phyloP scores from a whole-genome alignment of 1,140 invertebrate species.

The Cotesia chilonis region DNA sequence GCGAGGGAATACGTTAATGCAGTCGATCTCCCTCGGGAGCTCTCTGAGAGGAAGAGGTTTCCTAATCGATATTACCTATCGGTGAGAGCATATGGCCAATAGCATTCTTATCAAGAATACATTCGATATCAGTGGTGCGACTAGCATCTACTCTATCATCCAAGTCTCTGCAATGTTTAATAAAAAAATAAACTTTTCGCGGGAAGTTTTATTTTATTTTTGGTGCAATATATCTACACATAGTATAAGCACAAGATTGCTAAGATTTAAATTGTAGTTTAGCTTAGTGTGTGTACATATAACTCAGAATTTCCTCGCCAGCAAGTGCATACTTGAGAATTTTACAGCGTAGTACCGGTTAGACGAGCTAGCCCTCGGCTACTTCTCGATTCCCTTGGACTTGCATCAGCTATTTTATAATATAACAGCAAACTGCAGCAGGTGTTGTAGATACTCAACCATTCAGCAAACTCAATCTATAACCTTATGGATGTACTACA shows the following conservation, averaged over 20 bases:
- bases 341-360: slow-evolving; percentile 57
- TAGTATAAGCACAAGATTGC: too few species aligned
- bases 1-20: slow-evolving; percentile 24
- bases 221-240: background rate
- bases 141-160: slow-evolving; percentile 1
- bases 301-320: slow-evolving; percentile 14
- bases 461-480: slow-evolving; percentile 34
- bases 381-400: slow-evolving; percentile 47
- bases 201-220: slow-evolving; percentile 3
- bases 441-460: slow-evolving; percentile 32
- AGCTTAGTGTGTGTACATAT: background rate
- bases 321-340: slow-evolving; percentile 54
- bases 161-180: background rate
- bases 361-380: slow-evolving; percentile 53
- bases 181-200: slow-evolving; percentile 11
- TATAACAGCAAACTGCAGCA: slow-evolving; percentile 36
- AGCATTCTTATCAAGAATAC: slow-evolving; percentile 36
- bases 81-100: slow-evolving; percentile 37
- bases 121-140: slow-evolving; percentile 7
- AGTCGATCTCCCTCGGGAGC: slow-evolving; percentile 14
- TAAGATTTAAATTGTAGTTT: slow-evolving; percentile 20
- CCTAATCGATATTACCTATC: slow-evolving; percentile 43
- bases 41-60: slow-evolving; percentile 25
- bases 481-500: background rate
- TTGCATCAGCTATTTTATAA: slow-evolving; percentile 42